These are phyloP conservation scores for Caenorhabditis sp. DNA, from an alignment of 2,888 invertebrate species.

Conservation along the genomic window DNA sequence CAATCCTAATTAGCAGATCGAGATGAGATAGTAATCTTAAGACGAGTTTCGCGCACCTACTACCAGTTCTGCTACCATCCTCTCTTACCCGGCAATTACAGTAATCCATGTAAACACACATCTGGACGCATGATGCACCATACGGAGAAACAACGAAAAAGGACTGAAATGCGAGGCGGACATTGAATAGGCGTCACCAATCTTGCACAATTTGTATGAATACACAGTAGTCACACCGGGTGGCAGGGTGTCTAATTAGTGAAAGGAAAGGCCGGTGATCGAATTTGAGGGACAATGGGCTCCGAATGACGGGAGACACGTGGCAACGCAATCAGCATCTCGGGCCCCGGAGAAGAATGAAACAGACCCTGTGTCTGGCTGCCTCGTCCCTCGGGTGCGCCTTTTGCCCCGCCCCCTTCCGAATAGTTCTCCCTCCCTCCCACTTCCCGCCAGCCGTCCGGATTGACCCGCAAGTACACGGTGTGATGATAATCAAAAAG, in stretches of 20 bases:
- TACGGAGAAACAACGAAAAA: conserved; percentile 21
- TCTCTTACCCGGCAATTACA: conserved; percentile 29
- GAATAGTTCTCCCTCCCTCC: conserved; percentile 25
- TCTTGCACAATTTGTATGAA: conserved; percentile 48
- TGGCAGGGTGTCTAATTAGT: conserved; percentile 23
- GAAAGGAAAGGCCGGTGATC: conserved; percentile 17
- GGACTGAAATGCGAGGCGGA: conserved; percentile 41
- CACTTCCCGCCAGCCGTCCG: conserved; percentile 24
- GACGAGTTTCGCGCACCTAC: conserved; percentile 41
- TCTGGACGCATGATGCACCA: conserved; percentile 13
- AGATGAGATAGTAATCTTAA: conserved; percentile 15
- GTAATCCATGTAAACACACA: conserved; percentile 41
- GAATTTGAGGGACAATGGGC: conserved; percentile 31
- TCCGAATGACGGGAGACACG: conserved; percentile 14
- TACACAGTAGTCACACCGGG: conserved; percentile 22
- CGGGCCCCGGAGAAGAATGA: too few species aligned
- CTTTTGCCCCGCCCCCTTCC: conserved; percentile 39
- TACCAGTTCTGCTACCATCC: too few species aligned
- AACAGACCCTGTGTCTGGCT: neutral
- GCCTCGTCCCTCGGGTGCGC: neutral
- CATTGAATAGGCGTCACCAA: conserved; percentile 27
- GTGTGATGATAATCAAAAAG: conserved; percentile 51
- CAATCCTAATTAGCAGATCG: conserved; percentile 47
- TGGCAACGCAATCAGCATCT: conserved; percentile 12
- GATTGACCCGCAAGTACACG: conserved; percentile 20